A percentile compares a stretch with the other conserved stretches of the same genome.
Evolutionary conservation across 37 sponge, comb jelly and placozoan species (phyloP).

Genomic region (Petrosia ficiformis): DNA sequence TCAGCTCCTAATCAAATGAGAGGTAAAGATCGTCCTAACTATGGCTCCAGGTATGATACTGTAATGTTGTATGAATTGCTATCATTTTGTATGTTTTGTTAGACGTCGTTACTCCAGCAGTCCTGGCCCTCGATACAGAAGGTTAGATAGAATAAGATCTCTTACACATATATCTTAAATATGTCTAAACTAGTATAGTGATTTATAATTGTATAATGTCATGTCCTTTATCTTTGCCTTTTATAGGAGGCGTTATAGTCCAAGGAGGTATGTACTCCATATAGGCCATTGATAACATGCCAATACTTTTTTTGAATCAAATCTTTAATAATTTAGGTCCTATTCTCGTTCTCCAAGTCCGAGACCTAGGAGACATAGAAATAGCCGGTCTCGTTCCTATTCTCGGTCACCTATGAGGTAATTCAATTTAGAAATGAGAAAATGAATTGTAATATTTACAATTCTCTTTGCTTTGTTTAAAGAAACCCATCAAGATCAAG

Average conservation of each 20-base stretch:
- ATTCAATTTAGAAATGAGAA: not conserved
- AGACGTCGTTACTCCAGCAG: not conserved
- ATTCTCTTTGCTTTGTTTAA: not conserved
- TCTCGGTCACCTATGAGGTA: conserved; percentile 22
- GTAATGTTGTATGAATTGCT: not conserved
- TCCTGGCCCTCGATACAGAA: not conserved
- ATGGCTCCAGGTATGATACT: not conserved
- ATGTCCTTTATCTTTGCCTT: too few relatives aligned
- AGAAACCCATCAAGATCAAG: conserved; percentile 4
- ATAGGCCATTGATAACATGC: too few relatives aligned
- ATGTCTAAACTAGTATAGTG: too few relatives aligned
- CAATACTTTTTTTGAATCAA: too few relatives aligned
- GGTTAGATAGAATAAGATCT: too few relatives aligned
- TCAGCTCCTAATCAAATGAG: conserved; percentile 81
- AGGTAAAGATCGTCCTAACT: conserved; percentile 42
- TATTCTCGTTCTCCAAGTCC: conserved; percentile 29
- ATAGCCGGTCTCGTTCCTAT: conserved; percentile 14
- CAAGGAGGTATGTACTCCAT: too few relatives aligned
- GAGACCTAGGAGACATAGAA: not conserved
- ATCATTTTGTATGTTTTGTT: not conserved
- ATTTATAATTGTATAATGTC: too few relatives aligned
- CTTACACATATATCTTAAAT: too few relatives aligned
- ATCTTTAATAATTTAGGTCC: conserved; percentile 21
- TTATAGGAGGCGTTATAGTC: too few relatives aligned
- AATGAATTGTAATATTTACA: not conserved